phyloP scores from a whole-genome alignment of 2,888 invertebrate species.

The Halictus quadricinctus region DNA sequence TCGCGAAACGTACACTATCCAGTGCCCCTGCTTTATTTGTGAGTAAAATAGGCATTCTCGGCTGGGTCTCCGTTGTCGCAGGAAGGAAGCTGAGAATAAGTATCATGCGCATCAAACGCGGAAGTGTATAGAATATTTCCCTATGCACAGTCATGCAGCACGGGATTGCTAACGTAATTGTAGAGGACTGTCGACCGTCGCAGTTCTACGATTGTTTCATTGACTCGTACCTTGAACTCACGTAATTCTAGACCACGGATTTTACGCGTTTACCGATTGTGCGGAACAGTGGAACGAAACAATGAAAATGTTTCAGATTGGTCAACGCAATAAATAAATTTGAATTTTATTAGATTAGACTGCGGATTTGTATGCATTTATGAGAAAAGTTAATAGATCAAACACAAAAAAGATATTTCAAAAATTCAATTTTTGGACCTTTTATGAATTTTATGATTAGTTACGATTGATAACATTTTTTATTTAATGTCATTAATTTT shows the following conservation, averaged over 20 bases:
- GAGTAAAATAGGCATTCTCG: neutral
- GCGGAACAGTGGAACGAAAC: neutral
- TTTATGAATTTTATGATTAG: too few relatives aligned
- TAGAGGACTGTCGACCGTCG: neutral
- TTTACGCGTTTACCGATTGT: neutral
- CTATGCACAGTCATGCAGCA: neutral
- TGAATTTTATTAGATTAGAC: too few relatives aligned
- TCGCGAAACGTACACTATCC: neutral
- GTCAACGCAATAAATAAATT: neutral
- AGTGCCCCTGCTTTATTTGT: neutral
- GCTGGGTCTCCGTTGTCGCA: neutral
- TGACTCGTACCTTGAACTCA: neutral
- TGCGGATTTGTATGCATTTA: too few relatives aligned
- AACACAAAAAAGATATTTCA: too few relatives aligned
- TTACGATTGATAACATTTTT: too few relatives aligned
- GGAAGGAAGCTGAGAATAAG: neutral
- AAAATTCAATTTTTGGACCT: too few relatives aligned
- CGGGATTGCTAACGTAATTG: neutral
- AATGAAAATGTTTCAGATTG: neutral
- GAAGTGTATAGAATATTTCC: neutral
- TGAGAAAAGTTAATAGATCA: too few relatives aligned
- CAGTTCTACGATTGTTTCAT: neutral
- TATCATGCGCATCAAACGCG: conserved; percentile 5
- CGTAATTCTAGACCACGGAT: neutral
- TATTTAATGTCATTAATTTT: too few relatives aligned